Evolutionary conservation across 2,113 vertebrate genomes (phyloP).

Genomic region (Rynchops niger): DNA sequence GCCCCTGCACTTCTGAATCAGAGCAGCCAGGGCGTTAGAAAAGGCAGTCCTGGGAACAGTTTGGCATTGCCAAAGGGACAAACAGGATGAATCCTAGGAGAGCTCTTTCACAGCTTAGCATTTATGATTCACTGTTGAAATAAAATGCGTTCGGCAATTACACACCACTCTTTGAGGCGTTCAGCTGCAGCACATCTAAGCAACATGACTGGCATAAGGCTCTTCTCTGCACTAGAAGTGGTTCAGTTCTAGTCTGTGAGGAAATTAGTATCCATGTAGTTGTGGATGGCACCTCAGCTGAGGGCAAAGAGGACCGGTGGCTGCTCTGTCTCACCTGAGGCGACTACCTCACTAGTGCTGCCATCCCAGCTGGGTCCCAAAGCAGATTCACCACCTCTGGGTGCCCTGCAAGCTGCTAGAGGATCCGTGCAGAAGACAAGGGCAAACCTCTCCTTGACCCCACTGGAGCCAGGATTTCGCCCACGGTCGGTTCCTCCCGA

Average conservation of each 20-base stretch:
- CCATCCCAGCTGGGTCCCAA: fast-evolving
- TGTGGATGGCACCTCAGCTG: fast-evolving
- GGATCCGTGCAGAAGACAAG: background rate
- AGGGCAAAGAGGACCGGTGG: background rate
- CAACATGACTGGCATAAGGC: fast-evolving
- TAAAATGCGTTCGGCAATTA: too few relatives aligned
- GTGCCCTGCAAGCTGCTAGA: background rate
- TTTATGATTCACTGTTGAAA: background rate
- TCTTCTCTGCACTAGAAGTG: fast-evolving
- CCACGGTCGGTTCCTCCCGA: background rate
- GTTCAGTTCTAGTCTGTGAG: background rate
- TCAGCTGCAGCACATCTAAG: background rate
- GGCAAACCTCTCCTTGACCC: background rate
- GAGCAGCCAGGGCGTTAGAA: background rate
- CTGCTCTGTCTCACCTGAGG: background rate
- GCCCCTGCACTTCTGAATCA: background rate
- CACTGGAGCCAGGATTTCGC: background rate
- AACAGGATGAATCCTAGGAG: background rate
- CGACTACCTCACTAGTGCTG: fast-evolving
- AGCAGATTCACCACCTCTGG: fast-evolving
- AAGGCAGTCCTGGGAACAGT: background rate
- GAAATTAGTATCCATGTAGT: fast-evolving
- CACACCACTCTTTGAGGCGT: background rate
- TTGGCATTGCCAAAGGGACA: background rate
- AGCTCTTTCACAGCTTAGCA: background rate